Conservation (phyloP, 1,140 invertebrate genomes). For the Chrysoperla carnea region DNA sequence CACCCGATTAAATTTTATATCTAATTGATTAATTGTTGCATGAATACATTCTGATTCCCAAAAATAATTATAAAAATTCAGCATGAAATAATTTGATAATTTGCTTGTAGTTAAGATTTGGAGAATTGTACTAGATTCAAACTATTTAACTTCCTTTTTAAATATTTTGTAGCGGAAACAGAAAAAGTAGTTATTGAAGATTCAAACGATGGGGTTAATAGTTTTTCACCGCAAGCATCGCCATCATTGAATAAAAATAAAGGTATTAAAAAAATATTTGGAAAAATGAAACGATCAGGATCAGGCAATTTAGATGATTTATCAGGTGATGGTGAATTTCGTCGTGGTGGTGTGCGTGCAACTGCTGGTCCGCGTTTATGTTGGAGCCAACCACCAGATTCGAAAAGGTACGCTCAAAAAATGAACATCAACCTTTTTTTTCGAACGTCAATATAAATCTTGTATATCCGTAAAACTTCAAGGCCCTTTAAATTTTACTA, state of each 20-base stretch:
- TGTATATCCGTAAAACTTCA: too few species aligned
- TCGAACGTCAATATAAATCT: too few species aligned
- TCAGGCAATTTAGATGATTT: slow-evolving; percentile 51
- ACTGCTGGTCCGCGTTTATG: slow-evolving; percentile 61
- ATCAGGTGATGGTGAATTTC: slow-evolving; percentile 39
- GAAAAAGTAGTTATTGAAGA: slow-evolving; percentile 41
- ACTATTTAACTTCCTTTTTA: slow-evolving; percentile 2
- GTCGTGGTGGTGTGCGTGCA: slow-evolving; percentile 51
- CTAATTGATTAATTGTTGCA: too few species aligned
- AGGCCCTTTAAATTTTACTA: too few species aligned
- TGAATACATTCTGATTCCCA: too few species aligned
- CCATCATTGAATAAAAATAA: slow-evolving; percentile 35
- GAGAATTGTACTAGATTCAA: not conserved
- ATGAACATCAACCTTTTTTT: too few species aligned
- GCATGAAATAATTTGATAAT: too few species aligned
- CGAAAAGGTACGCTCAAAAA: not conserved
- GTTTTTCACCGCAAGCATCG: slow-evolving; percentile 26
- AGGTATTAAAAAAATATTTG: slow-evolving; percentile 47
- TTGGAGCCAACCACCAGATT: slow-evolving; percentile 29
- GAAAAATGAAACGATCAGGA: slow-evolving; percentile 50
- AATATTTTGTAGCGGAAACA: slow-evolving; percentile 37
- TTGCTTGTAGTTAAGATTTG: not conserved
- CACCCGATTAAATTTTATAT: too few species aligned
- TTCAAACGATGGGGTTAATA: slow-evolving; percentile 14
- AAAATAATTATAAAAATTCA: too few species aligned